Percentiles rank a stretch among this genome's conserved stretches.
Conservation (phyloP, 2,797 vertebrate genomes). For the Acrossocheilus wenchowensis region DNA sequence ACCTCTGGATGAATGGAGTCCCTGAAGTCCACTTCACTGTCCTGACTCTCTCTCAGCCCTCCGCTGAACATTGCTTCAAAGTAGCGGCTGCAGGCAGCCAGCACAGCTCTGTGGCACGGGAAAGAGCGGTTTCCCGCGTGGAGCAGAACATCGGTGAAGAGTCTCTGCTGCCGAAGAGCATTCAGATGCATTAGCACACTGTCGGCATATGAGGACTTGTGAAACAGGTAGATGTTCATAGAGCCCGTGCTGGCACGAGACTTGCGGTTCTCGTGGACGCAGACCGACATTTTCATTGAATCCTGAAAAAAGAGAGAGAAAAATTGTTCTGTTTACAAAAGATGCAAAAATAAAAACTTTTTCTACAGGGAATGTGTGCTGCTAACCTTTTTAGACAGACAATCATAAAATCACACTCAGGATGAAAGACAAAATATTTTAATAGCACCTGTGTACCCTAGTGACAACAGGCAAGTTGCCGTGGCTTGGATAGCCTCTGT, state of each 20-base stretch:
- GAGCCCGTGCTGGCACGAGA: slow-evolving; percentile 95
- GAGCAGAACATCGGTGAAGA: slow-evolving; percentile 96
- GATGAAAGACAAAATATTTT: background rate
- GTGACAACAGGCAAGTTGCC: background rate
- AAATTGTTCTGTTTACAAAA: background rate
- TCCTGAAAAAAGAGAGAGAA: slow-evolving; percentile 76
- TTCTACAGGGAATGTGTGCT: background rate
- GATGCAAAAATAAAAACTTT: background rate
- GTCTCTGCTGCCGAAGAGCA: slow-evolving; percentile 90
- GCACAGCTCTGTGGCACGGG: slow-evolving; percentile 95
- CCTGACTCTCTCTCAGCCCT: slow-evolving; percentile 94
- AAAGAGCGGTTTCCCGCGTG: slow-evolving; percentile 94
- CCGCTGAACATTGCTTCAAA: slow-evolving; percentile 99
- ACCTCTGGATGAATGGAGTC: slow-evolving; percentile 93
- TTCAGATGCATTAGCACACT: slow-evolving; percentile 97
- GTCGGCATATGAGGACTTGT: slow-evolving; percentile 98
- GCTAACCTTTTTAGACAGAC: background rate
- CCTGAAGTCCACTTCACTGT: slow-evolving; percentile 95
- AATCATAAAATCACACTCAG: background rate
- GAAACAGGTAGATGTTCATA: slow-evolving; percentile 98
- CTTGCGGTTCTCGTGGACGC: slow-evolving; percentile 97
- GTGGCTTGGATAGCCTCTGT: background rate
- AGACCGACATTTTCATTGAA: slow-evolving; percentile 99
- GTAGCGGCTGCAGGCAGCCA: slow-evolving; percentile 97
- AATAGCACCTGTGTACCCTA: background rate